These are phyloP conservation scores for Neodiprion lecontei DNA, from an alignment of 1,140 invertebrate genomes.

Conservation along the genomic window DNA sequence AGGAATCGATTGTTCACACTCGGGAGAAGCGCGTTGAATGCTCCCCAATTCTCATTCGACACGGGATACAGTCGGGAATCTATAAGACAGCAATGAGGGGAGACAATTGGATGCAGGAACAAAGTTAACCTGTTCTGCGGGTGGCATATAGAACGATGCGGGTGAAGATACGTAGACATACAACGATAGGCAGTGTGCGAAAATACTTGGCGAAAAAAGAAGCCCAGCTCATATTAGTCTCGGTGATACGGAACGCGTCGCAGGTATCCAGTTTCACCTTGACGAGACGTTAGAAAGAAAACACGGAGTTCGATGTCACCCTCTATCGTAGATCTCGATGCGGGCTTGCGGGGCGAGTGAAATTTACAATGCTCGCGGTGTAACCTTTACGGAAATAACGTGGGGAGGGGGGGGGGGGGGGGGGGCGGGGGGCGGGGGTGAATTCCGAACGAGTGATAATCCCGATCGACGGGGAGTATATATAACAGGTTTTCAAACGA, in stretches of 20 bases:
- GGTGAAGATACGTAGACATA: constrained; percentile 41
- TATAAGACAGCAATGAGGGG: constrained; percentile 65
- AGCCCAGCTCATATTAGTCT: constrained; percentile 59
- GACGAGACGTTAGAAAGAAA: background rate
- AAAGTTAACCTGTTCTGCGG: constrained; percentile 67
- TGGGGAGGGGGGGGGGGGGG: too few species aligned
- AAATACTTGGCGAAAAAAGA: constrained; percentile 55
- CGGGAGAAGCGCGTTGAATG: background rate
- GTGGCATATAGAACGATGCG: constrained; percentile 55
- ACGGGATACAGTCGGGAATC: constrained; percentile 18
- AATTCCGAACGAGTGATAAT: too few species aligned
- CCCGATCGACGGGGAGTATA: too few species aligned
- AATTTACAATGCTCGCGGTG: too few species aligned
- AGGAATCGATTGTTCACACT: too few species aligned
- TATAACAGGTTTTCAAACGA: too few species aligned
- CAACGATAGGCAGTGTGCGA: background rate
- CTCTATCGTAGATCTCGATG: too few species aligned
- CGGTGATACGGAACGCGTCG: constrained; percentile 55
- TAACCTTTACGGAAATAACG: too few species aligned
- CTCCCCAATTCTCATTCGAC: background rate
- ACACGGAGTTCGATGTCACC: background rate
- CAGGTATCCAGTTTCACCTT: constrained; percentile 56
- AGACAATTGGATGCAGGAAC: constrained; percentile 66
- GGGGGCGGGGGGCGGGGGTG: too few species aligned
- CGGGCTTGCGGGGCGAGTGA: too few species aligned